Evolutionary conservation across 2,888 invertebrate genomes (phyloP), one percentile per base, ranked within the genome.

Genomic region (Macrophya alboannulata): DNA sequence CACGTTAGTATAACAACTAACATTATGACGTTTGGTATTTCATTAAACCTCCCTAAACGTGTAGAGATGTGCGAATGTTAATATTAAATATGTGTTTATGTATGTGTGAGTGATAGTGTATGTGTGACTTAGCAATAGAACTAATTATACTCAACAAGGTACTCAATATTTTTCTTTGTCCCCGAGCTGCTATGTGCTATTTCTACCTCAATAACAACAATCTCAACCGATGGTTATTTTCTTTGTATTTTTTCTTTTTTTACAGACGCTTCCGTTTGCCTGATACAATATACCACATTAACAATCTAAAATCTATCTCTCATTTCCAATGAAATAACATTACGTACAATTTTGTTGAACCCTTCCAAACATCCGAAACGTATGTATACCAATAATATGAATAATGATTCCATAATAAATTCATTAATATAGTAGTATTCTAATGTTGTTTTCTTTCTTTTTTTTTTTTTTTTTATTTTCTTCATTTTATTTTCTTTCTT

Each of bases 91-190:
- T 68, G 45, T 83, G 21, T 81, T 43, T 51, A n/a, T 48, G 31
- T 71, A 48, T 81, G 25, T 43, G 21, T 31, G 48, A 45, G 51
- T 37, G 72, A 65, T 71, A 21, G 72, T 81, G 45, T 85, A 59
- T 72, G 81, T 86, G 84, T 85, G 90, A 89, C 90, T 90, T 90
- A 90, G 89, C 90, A 89, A 90, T 90, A 89, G 91, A 91, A 89
- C 92, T 92, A 92, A 91, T 92, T 93, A 92, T 91, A 92, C 87
- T 92, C 92, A 92, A 93, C 92, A 92, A 93, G 93, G 92, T 93
- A 93, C 92, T 92, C 90, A 90, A 91, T 91, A 91, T 89, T 91
- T 89, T 87, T 88, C 88, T 88, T 90, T 88, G 89, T 91, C 90
- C 90, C 90, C 91, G 91, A 91, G 90, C 90, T 91, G 89, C 91